Base-by-base conservation (phyloP, 53 echinoderm and acorn worm species). In the Patiria pectinifera region DNA sequence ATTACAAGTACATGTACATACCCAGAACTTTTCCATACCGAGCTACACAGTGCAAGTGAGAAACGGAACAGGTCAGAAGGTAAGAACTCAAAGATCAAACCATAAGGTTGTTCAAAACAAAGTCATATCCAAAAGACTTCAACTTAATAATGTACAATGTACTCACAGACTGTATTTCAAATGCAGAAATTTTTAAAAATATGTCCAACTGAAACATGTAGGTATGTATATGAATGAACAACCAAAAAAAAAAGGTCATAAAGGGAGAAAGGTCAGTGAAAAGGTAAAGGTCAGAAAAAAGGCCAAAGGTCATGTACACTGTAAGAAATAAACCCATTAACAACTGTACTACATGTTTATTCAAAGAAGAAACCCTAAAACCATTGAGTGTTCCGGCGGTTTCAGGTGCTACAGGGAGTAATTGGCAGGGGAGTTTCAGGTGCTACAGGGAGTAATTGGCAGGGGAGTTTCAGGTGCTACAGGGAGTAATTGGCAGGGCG, bases 21-120 rank as follows among this genome's bases (percentile, higher is more conserved):
- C 97, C 97, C 97, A 97, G 48, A 97, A 86, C 92, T 95, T 95
- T 86, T 97, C 97, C 97, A 97, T 92, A 85, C 91, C 93, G 72
- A 97, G 97, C 97, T 97, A 97, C 43, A 93, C 77, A 81, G 25
- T 78, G 93, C 62, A 93, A 48, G 89, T 78, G 76, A 92, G 69
- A 76, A 71, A 87, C 77, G 76, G 48, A 87, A 87, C 3, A 84
- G 86, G 77, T 26, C 75, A 72, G 69, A 82, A 53, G 58, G 76
- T 87, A 14, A 53, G 14, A 72, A 62, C 25, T 83, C 48, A 78
- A 60, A 89, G 89, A 79, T 89, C 89, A 89, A 13, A 49, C 49
- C 22, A 53, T 7, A 53, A 25, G 25, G 60, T 59, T 53, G 63
- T 35, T 49, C 48, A 59, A 44, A 76, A 11, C n/a, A 44, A 87